Conservation (phyloP, 1,140 invertebrate genomes). For the Calephelis nemesis region DNA sequence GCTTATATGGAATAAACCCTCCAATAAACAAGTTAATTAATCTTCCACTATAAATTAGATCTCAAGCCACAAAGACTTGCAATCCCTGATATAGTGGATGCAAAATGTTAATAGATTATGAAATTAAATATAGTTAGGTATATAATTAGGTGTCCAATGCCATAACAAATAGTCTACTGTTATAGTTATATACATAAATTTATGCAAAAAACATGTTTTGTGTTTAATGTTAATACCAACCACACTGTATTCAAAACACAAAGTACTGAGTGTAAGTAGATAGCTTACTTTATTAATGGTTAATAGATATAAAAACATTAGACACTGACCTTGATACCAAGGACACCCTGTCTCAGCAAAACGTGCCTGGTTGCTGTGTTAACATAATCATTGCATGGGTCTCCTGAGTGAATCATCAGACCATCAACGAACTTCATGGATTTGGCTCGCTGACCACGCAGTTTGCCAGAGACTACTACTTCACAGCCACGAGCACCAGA, state of each 20-base stretch:
- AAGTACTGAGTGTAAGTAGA: no score
- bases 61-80: slow-evolving; percentile 44
- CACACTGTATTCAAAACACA: no score
- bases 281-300: no score
- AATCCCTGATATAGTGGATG: slow-evolving; percentile 67
- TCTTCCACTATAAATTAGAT: slow-evolving; percentile 70
- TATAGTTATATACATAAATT: no score
- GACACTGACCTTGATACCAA: slow-evolving; percentile 87
- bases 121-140: no score
- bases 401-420: slow-evolving; percentile 99
- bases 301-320: neutral
- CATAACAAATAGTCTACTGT: no score
- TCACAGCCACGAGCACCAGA: slow-evolving; percentile 98
- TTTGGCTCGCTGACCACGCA: slow-evolving; percentile 99
- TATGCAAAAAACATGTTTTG: no score
- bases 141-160: no score
- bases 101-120: slow-evolving; percentile 8
- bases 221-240: no score
- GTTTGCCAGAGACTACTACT: slow-evolving; percentile 99
- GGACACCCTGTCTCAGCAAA: slow-evolving; percentile 95
- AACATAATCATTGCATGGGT: slow-evolving; percentile 99
- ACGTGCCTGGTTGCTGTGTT: slow-evolving; percentile 99
- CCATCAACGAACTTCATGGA: slow-evolving; percentile 99
- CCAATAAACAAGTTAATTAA: slow-evolving; percentile 61
- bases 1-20: slow-evolving; percentile 55